Evolutionary conservation across 2,113 vertebrate species (phyloP), one percentile per base, ranked within the genome.

Genomic region (Hypanus sabinus): DNA sequence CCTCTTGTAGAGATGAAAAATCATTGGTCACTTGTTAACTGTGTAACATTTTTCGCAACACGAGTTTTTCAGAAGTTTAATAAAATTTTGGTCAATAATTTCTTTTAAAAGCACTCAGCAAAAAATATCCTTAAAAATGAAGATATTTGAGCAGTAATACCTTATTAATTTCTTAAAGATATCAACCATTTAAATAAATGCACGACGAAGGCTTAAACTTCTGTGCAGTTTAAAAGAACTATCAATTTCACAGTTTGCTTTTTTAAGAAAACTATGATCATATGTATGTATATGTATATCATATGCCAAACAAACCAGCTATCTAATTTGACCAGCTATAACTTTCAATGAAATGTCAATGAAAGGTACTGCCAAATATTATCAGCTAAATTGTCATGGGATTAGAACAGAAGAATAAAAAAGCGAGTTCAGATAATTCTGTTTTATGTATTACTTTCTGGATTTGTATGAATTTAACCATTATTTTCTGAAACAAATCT

Each of bases 81-180:
- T 93, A 73, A 36, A 93, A 93, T 30, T 75, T 73, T 93, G 68
- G 12, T 55, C 20, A 93, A 73, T 75, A 73, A 73, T 73, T 93
- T 93, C n/a, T 73, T 73, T 73, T 14, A 73, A 55, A 75, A 46
- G 36, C 33, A 73, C 36, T 73, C 70, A 46, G 16, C 16, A 91
- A 46, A 93, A 76, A 81, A 71, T 46, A 93, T 46, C 20, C 20
- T 73, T 46, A 93, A 70, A 70, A 90, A 4, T 33, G 33, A 14
- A 93, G 22, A 85, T 57, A 85, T 57, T 83, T 85, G 30, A 65
- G 57, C 62, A 62, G 14, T 88, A 4, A 88, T 65, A 33, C 62
- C 18, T 57, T 65, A 88, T 33, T 65, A n/a, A 33, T 33, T 65
- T 90, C 60, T 90, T 33, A 33, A 88, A 88, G 62, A 65, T 33